Conservation (phyloP, 2,797 vertebrate species). For the Hydrolagus colliei region DNA sequence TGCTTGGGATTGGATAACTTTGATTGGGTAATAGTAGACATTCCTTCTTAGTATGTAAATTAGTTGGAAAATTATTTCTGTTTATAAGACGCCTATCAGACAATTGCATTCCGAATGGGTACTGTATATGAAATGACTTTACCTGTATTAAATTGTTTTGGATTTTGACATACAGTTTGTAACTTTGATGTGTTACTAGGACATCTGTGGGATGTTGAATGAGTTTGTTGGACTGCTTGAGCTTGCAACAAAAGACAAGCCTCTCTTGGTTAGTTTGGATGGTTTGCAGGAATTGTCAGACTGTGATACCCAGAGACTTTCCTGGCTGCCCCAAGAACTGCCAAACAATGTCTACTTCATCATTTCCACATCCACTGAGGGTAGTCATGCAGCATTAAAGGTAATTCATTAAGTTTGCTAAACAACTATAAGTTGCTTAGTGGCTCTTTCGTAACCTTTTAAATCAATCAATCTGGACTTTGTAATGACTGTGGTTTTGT, state of each 20-base stretch:
- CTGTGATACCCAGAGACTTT: constrained; percentile 44
- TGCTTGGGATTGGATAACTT: no score
- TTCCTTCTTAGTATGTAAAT: no score
- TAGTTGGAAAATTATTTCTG: no score
- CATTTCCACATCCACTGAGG: constrained; percentile 45
- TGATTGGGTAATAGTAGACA: no score
- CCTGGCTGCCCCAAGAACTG: constrained; percentile 49
- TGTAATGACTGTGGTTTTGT: not conserved
- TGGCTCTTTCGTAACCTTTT: not conserved
- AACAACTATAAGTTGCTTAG: not conserved
- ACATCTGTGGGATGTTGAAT: constrained; percentile 47
- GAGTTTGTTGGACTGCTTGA: constrained; percentile 54
- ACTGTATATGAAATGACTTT: no score
- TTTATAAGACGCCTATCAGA: no score
- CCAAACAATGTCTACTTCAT: constrained; percentile 50
- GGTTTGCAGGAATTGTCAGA: constrained; percentile 55
- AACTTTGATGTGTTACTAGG: constrained; percentile 38
- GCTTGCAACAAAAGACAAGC: constrained; percentile 41
- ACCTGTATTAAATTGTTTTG: not conserved
- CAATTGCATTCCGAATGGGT: no score
- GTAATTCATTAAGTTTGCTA: constrained; percentile 41
- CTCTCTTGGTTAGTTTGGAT: constrained; percentile 51
- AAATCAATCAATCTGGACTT: not conserved
- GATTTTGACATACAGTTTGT: not conserved
- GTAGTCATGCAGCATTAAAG: constrained; percentile 30